Percentiles rank a stretch among this genome's conserved stretches.
phyloP scores from a whole-genome alignment of 2,797 vertebrate species.

The Poliocrania exsul region DNA sequence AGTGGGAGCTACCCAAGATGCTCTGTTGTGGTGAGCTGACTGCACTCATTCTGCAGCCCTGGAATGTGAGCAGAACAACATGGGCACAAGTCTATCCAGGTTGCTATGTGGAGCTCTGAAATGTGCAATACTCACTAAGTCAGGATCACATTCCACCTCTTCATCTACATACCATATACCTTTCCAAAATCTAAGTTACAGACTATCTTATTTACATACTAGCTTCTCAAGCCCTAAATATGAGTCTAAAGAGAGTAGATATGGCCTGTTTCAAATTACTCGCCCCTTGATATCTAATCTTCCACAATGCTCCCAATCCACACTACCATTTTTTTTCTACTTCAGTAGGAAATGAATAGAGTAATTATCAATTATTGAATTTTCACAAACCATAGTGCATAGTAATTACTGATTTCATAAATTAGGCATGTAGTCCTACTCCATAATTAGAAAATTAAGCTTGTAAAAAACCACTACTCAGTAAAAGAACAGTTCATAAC shows the following conservation, averaged over 20 bases:
- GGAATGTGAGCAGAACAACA: background rate
- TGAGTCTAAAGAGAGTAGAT: background rate
- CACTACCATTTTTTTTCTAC: background rate
- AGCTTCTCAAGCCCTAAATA: background rate
- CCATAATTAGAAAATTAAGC: background rate
- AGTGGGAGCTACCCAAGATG: background rate
- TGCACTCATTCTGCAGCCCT: background rate
- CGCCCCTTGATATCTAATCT: fast-evolving
- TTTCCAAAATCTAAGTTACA: background rate
- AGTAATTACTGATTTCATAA: background rate
- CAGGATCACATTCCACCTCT: background rate
- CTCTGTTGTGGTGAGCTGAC: background rate
- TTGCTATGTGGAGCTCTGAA: background rate
- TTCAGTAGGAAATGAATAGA: background rate
- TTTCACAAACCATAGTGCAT: background rate
- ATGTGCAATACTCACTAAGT: background rate
- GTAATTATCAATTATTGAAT: background rate
- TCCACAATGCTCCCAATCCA: background rate
- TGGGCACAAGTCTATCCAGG: fast-evolving
- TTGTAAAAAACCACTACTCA: background rate
- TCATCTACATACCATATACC: background rate
- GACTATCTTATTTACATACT: background rate
- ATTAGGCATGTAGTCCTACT: background rate
- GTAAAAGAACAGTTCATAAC: background rate
- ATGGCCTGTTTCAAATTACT: background rate